These are phyloP conservation scores for Pararge aegeria DNA, from an alignment of 1,140 invertebrate species.

Conservation along the genomic window DNA sequence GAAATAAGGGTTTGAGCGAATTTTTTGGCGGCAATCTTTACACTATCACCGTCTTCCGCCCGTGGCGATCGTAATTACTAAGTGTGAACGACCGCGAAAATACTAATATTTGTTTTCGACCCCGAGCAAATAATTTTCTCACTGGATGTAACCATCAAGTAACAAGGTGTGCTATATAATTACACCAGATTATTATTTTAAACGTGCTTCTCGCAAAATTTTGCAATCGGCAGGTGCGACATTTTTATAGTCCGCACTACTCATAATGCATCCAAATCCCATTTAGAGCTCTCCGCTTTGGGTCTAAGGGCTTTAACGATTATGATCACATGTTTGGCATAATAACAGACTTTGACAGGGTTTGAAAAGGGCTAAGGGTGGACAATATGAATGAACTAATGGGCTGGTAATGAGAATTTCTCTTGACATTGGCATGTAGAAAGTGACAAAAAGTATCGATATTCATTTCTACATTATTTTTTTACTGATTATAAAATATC, in stretches of 20 bases:
- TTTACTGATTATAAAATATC: too few species aligned
- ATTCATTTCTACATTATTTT: too few species aligned
- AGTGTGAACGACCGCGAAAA: constrained; percentile 48
- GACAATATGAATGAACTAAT: too few species aligned
- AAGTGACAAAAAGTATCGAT: too few species aligned
- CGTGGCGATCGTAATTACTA: constrained; percentile 40
- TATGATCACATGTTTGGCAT: too few species aligned
- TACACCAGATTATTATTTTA: constrained; percentile 27
- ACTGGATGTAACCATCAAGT: constrained; percentile 43
- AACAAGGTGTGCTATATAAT: constrained; percentile 55
- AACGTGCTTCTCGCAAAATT: constrained; percentile 23
- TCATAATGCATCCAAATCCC: too few species aligned
- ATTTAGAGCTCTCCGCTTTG: too few species aligned
- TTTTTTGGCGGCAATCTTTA: constrained; percentile 51
- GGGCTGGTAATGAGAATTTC: too few species aligned
- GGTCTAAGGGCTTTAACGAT: too few species aligned
- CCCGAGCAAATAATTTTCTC: constrained; percentile 42
- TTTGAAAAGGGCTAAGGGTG: too few species aligned
- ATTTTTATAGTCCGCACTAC: constrained; percentile 16
- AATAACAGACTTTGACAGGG: too few species aligned
- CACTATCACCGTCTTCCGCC: constrained; percentile 43
- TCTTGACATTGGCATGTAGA: too few species aligned
- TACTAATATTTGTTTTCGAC: constrained; percentile 70
- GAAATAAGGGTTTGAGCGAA: constrained; percentile 41
- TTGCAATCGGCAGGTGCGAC: constrained; percentile 45